A percentile compares a stretch with the other conserved stretches of the same genome.
Conservation (phyloP, 2,888 invertebrate species). For the Alloplasta piceator region DNA sequence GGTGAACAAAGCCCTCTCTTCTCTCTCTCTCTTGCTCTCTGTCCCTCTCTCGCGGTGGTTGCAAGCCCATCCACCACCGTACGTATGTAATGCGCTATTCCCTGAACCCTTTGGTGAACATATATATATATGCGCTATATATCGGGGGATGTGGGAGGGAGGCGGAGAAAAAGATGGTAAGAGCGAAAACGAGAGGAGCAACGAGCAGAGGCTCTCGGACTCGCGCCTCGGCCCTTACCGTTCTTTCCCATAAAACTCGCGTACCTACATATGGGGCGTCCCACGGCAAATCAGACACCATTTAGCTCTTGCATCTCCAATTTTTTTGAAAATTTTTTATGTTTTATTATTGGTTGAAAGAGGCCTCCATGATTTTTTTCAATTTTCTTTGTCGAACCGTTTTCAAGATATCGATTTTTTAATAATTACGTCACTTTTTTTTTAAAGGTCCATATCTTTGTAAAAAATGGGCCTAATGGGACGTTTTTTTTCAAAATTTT, state of each 20-base stretch:
- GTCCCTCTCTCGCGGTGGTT: conserved; percentile 48
- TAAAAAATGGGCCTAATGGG: too few species aligned
- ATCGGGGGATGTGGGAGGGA: conserved; percentile 36
- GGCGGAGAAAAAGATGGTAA: not conserved
- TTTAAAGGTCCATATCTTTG: too few species aligned
- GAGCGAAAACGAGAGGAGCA: conserved; percentile 44
- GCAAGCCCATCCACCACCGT: conserved; percentile 37
- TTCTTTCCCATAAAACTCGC: conserved; percentile 77
- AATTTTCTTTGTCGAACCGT: too few species aligned
- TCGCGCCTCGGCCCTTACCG: conserved; percentile 66
- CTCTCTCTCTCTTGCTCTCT: not conserved
- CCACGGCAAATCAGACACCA: too few species aligned
- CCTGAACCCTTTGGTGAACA: not conserved
- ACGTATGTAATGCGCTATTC: conserved; percentile 43
- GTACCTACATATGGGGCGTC: conserved; percentile 55
- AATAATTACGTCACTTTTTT: too few species aligned
- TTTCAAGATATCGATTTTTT: too few species aligned
- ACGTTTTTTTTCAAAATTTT: too few species aligned
- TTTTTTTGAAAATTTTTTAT: too few species aligned
- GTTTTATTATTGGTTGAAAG: too few species aligned
- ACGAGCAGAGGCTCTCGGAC: conserved; percentile 43
- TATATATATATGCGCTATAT: conserved; percentile 17
- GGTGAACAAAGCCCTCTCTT: conserved; percentile 76
- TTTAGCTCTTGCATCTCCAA: too few species aligned
- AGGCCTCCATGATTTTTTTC: too few species aligned